Percentiles rank a stretch among this genome's conserved stretches.
These are phyloP conservation scores for Siderastrea radians DNA, from an alignment of 92 coral and sea anemone species.

Conservation along the genomic window DNA sequence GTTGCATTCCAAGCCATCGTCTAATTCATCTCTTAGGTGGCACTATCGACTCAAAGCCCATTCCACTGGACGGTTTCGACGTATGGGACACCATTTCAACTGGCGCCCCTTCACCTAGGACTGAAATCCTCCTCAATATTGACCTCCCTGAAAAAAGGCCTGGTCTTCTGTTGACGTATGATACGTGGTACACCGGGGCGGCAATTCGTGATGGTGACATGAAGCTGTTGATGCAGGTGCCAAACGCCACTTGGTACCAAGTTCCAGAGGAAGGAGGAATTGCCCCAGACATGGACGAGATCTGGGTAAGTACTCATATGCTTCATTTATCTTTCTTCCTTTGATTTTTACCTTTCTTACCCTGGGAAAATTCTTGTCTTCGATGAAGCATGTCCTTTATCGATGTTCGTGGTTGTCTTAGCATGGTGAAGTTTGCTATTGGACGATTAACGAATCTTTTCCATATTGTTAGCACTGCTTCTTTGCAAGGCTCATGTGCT, in stretches of 20 bases:
- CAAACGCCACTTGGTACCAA: constrained; percentile 49
- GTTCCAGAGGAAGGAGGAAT: constrained; percentile 47
- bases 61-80: constrained; percentile 64
- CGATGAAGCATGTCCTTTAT: too few relatives aligned
- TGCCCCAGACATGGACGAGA: constrained; percentile 39
- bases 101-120: constrained; percentile 63
- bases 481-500: too few relatives aligned
- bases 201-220: constrained; percentile 51
- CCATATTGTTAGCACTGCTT: too few relatives aligned
- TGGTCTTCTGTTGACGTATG: constrained; percentile 32
- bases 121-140: constrained; percentile 66
- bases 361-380: too few relatives aligned
- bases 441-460: too few relatives aligned
- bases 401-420: too few relatives aligned
- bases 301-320: constrained; percentile 2
- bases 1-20: neutral
- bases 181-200: constrained; percentile 38
- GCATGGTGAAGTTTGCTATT: too few relatives aligned
- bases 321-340: neutral
- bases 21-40: neutral
- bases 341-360: too few relatives aligned
- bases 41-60: constrained; percentile 1
- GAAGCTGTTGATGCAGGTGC: constrained; percentile 45
- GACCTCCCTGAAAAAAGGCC: constrained; percentile 46
- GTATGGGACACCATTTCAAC: constrained; percentile 66